Evolutionary conservation across 2,113 vertebrate species (phyloP), one percentile per base, ranked within the genome.

Genomic region (Myotis brandtii): DNA sequence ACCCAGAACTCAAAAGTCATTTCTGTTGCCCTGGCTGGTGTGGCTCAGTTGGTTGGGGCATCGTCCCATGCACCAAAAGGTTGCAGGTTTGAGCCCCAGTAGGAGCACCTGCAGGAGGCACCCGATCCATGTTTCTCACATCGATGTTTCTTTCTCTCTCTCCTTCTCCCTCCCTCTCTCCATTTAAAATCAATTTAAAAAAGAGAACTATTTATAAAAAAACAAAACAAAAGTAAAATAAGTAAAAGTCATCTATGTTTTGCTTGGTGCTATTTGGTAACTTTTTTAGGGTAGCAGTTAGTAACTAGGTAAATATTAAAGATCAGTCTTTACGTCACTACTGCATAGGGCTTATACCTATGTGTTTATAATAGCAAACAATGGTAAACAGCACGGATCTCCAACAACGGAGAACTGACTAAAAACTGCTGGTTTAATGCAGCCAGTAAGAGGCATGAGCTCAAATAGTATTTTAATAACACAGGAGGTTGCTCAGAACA

Each of bases 361-460:
- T 52, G 12, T 32, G 64, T 82, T 16, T 14, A 9, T 46, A 67
- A 56, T 4, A 64, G 67, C 86, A 67, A 67, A 76, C n/a, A 34
- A 72, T 0, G 7, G 25, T 20, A 18, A 69, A 87, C 10, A 7
- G 4, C 32, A 2, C 52, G 13, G 40, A 11, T 3, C 56, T 3
- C 54, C 88, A 54, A 30, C 56, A 4, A 9, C 0, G 2, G 37
- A 37, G 56, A 48, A 14, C 13, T 59, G 50, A n/a, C 40, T 2
- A 11, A 82, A 48, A n/a, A 62, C 59, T 62, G 32, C 14, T n/a
- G 11, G 37, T 25, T 76, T 9, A 27, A 52, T 18, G 37, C 48
- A 12, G n/a, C 69, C 5, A 1, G n/a, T 2, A 3, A 50, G 70
- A 70, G 54, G 32, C 23, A 2, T 0, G 1, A 0, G 8, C 20